phyloP scores from a whole-genome alignment of 2,113 vertebrate genomes.

The Oenanthe oenanthe region DNA sequence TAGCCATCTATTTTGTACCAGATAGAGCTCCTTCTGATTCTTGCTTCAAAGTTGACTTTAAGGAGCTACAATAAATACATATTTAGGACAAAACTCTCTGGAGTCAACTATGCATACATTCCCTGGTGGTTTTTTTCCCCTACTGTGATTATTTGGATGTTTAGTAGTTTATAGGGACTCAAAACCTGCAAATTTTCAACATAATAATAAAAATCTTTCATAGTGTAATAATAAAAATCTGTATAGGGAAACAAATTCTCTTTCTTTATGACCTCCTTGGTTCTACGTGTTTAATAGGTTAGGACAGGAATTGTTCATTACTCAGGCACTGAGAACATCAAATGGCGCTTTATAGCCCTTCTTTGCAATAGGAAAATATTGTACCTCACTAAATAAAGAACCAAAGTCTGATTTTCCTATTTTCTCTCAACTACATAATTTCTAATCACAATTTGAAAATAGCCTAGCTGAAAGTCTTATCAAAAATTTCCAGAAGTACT shows the following conservation, averaged over 20 bases:
- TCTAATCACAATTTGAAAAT: neutral
- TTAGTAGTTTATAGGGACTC: neutral
- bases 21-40: neutral
- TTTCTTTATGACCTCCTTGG: neutral
- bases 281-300: neutral
- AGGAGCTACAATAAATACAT: neutral
- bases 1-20: neutral
- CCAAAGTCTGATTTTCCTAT: neutral
- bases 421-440: neutral
- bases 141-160: neutral
- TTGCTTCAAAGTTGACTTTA: neutral
- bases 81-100: neutral
- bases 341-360: neutral
- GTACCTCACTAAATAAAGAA: neutral
- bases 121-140: fast-evolving
- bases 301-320: neutral
- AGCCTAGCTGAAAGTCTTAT: neutral
- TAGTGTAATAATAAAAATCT: neutral
- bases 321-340: neutral
- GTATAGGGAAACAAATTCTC: neutral
- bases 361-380: neutral
- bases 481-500: neutral
- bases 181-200: neutral
- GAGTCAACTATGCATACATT: neutral
- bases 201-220: neutral